Percentiles rank a stretch among this genome's conserved stretches.
These are phyloP conservation scores for Girardia tigrina DNA, from an alignment of 2,888 invertebrate genomes.

Conservation along the genomic window DNA sequence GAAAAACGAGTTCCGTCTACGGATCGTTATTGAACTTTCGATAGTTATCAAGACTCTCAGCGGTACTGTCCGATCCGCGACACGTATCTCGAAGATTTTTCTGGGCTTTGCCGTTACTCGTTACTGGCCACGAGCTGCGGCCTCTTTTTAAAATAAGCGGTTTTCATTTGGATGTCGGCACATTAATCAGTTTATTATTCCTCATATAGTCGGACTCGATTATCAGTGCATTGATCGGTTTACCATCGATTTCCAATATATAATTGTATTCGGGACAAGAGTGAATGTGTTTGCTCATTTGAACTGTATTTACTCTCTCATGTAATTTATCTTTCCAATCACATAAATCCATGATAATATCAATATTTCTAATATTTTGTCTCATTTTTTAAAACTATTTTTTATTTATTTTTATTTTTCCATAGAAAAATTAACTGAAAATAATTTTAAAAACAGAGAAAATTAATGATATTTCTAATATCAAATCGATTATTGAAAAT, in stretches of 20 bases:
- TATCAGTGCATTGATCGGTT: not conserved
- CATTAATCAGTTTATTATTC: not conserved
- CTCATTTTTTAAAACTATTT: too few relatives aligned
- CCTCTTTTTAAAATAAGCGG: constrained; percentile 1
- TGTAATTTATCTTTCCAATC: too few relatives aligned
- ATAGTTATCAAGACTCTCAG: not conserved
- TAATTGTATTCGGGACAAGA: not conserved
- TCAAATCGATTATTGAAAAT: too few relatives aligned
- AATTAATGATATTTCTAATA: too few relatives aligned
- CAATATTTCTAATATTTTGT: too few relatives aligned
- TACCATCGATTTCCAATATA: not conserved
- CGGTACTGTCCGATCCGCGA: not conserved
- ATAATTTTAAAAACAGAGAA: too few relatives aligned
- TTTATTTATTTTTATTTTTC: too few relatives aligned
- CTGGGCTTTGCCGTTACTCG: not conserved
- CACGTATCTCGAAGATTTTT: constrained; percentile 12
- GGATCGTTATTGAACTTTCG: not conserved
- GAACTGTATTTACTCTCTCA: too few relatives aligned
- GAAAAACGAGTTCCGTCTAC: not conserved
- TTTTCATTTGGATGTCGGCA: not conserved
- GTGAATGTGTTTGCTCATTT: constrained; percentile 2
- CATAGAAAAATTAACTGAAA: too few relatives aligned
- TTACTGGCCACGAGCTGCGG: not conserved
- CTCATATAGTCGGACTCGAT: not conserved
- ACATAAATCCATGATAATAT: too few relatives aligned